Evolutionary conservation across 2,888 invertebrate species (phyloP), one percentile per base, ranked within the genome.

Genomic region (Amphipoea oculea): DNA sequence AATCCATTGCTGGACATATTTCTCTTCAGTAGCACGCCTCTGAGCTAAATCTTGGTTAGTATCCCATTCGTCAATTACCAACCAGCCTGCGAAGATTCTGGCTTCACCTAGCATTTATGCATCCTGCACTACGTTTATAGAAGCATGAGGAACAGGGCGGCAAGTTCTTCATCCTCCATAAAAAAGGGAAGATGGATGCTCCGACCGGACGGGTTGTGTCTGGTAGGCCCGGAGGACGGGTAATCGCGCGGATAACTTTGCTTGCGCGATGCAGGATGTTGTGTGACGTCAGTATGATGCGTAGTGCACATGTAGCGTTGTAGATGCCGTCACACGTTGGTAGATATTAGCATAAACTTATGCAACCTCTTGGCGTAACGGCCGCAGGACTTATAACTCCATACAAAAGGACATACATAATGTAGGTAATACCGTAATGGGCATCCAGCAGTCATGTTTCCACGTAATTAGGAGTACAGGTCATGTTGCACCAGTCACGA

Each of bases 401-500:
- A 23, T 23, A 57, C 62, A 40, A 63, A 63, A 81, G 23, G 29
- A 72, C 20, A 29, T 48, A 70, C n/a, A 54, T 51, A 42, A 40
- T 14, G 42, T 54, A 73, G 54, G 2, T 73, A 82, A 85, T 51
- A 76, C 72, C 62, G 40, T 76, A 79, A 83, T 72, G 63, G 66
- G 29, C 36, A 70, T 17, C n/a, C 45, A 62, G 45, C 66, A 82
- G 65, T 77, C 83, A 80, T 86, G 86, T 80, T 79, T 79, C 84
- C 65, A 84, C 29, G 73, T 90, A 88, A 89, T 88, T 85, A 89
- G 85, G 62, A 85, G 73, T 84, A 76, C 90, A 82, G 90, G 87
- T 87, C 90, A 90, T 89, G 89, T 71, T 45, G 76, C 66, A 57
- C 75, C 85, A 79, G 86, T 90, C 89, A 90, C 89, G 89, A 90